Conservation (phyloP, 2,888 invertebrate genomes). For the Atethmia centrago region DNA sequence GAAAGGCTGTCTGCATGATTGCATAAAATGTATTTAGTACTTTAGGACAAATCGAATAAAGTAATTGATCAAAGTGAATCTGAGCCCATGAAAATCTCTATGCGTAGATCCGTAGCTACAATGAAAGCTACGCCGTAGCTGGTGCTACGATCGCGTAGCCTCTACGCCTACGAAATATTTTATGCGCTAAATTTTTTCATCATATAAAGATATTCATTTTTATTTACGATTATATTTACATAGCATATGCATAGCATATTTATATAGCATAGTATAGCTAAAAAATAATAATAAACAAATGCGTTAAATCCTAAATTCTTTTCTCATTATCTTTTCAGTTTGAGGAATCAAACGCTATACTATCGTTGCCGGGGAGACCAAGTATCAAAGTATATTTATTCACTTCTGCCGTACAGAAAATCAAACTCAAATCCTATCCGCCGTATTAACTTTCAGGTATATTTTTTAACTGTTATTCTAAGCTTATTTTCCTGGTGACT, state of each 20-base stretch:
- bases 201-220: neutral
- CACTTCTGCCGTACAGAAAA: neutral
- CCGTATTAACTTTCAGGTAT: neutral
- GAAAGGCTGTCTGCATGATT: constrained; percentile 1
- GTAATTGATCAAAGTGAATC: constrained; percentile 3
- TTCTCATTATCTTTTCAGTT: neutral
- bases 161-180: constrained; percentile 2
- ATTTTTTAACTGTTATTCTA: neutral
- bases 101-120: neutral
- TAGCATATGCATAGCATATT: too few relatives aligned
- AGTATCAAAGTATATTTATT: neutral
- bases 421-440: neutral
- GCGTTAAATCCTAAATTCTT: neutral
- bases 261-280: neutral
- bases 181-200: neutral
- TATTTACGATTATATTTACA: neutral
- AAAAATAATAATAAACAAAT: neutral
- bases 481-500: neutral
- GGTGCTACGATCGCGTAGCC: constrained; percentile 23
- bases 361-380: neutral
- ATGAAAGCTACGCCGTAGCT: constrained; percentile 24
- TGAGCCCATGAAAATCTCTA: constrained; percentile 17
- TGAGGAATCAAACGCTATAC: neutral
- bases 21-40: constrained; percentile 10
- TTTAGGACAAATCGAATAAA: constrained; percentile 18